A percentile compares a stretch with the other conserved stretches of the same genome.
phyloP scores from a whole-genome alignment of 2,888 invertebrate genomes.

The Scaptomyza reducta region DNA sequence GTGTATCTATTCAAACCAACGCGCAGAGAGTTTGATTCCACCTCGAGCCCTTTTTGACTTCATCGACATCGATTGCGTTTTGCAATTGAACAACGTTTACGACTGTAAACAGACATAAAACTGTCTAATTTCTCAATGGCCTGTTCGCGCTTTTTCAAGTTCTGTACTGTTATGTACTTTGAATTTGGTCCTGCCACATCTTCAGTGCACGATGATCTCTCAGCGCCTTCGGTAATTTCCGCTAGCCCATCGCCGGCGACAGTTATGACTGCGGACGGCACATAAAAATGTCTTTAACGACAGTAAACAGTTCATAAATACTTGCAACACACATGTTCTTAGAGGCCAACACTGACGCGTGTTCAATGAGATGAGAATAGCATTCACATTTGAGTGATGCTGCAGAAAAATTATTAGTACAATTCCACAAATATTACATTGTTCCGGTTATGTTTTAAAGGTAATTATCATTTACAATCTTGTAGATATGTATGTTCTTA shows the following conservation, averaged over 20 bases:
- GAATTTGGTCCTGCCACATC: constrained; percentile 70
- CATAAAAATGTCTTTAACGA: constrained; percentile 79
- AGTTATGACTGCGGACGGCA: constrained; percentile 69
- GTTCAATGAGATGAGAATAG: constrained; percentile 2
- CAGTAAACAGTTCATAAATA: constrained; percentile 78
- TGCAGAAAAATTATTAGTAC: not conserved
- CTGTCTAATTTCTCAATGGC: constrained; percentile 62
- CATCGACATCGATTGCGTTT: constrained; percentile 31
- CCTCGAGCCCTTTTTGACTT: not conserved
- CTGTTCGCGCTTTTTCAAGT: constrained; percentile 35
- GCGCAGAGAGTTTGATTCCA: constrained; percentile 9
- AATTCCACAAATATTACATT: not conserved
- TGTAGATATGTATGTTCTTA: too few relatives aligned
- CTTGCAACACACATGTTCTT: constrained; percentile 44
- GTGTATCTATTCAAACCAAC: constrained; percentile 2
- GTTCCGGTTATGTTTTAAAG: not conserved
- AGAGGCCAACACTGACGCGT: constrained; percentile 35
- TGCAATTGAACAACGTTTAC: constrained; percentile 81
- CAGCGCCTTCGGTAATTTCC: constrained; percentile 71
- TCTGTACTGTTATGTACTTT: constrained; percentile 42
- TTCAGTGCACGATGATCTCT: constrained; percentile 59
- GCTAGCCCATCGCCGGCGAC: constrained; percentile 66
- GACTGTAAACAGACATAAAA: constrained; percentile 82
- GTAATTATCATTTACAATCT: not conserved
- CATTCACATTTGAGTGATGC: constrained; percentile 5